These are phyloP conservation scores for Habropoda laboriosa DNA, from an alignment of 1,140 invertebrate genomes.

Conservation along the genomic window DNA sequence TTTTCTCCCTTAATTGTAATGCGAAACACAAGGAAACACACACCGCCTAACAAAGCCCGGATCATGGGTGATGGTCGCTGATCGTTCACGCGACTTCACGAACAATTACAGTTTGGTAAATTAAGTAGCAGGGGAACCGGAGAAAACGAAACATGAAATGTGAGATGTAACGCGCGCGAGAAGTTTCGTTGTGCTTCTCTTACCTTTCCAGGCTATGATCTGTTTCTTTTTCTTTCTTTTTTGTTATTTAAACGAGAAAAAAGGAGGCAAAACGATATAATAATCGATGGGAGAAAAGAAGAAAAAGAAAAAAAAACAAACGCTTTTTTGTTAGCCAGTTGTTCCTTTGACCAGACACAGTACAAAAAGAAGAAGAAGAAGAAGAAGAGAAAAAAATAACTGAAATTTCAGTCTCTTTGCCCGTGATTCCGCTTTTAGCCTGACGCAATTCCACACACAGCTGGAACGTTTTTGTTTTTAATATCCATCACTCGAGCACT, in stretches of 20 bases:
- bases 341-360: slow-evolving; percentile 28
- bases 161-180: neutral
- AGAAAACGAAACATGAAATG: neutral
- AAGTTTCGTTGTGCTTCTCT: neutral
- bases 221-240: neutral
- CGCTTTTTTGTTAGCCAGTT: slow-evolving; percentile 24
- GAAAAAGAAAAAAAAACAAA: too few species aligned
- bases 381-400: too few species aligned
- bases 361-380: slow-evolving; percentile 46
- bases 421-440: slow-evolving; percentile 7
- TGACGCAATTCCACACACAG: neutral
- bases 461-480: slow-evolving; percentile 19
- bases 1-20: slow-evolving; percentile 45
- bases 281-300: too few species aligned
- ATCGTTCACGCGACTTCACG: neutral
- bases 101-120: slow-evolving; percentile 6
- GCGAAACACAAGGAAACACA: slow-evolving; percentile 7
- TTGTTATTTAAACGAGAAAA: neutral
- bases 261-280: neutral
- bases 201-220: neutral
- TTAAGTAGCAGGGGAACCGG: neutral
- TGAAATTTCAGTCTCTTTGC: neutral
- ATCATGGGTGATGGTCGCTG: slow-evolving; percentile 27
- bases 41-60: slow-evolving; percentile 7
- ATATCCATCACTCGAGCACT: neutral